Evolutionary conservation across 2,113 vertebrate genomes (phyloP).

Genomic region (Empidonax traillii): DNA sequence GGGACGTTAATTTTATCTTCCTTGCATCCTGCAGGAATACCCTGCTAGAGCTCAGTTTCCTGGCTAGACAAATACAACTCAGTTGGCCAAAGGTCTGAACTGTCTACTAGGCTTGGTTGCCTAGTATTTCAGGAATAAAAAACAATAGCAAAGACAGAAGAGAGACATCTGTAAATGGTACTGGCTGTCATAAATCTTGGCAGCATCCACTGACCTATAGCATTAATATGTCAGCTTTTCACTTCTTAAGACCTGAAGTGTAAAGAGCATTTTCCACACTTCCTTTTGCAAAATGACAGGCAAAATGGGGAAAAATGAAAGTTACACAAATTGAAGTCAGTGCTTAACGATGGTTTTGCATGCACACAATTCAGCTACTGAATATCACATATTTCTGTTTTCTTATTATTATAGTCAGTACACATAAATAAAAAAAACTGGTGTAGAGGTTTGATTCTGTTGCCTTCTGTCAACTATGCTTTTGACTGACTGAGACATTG

Average conservation of each 20-base stretch:
- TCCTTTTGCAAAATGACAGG: background rate
- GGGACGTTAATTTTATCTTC: conserved; percentile 69
- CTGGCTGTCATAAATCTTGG: conserved; percentile 25
- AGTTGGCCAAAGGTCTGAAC: conserved; percentile 10
- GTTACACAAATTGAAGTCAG: background rate
- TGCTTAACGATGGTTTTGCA: background rate
- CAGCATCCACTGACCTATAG: background rate
- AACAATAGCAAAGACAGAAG: background rate
- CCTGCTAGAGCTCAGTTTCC: background rate
- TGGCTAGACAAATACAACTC: conserved; percentile 57
- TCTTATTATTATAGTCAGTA: background rate
- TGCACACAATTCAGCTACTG: background rate
- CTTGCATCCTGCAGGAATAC: conserved; percentile 59
- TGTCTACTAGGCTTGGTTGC: background rate
- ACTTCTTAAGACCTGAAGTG: background rate
- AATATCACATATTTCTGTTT: background rate
- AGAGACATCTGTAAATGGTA: background rate
- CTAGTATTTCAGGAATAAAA: conserved; percentile 19
- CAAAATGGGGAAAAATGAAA: background rate
- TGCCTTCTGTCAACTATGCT: background rate
- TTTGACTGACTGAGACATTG: background rate
- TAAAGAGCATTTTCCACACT: background rate
- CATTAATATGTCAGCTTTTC: conserved; percentile 8
- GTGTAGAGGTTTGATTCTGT: background rate
- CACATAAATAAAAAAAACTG: background rate